Percentiles rank a stretch among this genome's conserved stretches.
phyloP scores from a whole-genome alignment of 1,140 invertebrate genomes.

The Trichoplusia ni region DNA sequence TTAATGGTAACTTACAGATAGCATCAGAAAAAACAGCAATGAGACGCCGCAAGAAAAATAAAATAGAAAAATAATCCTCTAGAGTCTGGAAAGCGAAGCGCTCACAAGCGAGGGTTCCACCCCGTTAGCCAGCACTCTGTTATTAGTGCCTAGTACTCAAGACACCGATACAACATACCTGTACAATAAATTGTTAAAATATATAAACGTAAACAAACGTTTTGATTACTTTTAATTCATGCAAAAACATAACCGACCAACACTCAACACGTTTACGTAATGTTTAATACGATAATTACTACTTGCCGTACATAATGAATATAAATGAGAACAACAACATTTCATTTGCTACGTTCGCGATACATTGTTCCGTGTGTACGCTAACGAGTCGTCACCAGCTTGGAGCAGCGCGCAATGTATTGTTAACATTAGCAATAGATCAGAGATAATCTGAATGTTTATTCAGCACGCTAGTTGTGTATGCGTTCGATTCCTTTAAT shows the following conservation, averaged over 20 bases:
- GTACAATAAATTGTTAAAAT: not conserved
- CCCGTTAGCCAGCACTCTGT: constrained; percentile 6
- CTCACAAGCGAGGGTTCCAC: not conserved
- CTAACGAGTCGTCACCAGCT: not conserved
- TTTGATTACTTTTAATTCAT: constrained; percentile 34
- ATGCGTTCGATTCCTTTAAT: constrained; percentile 26
- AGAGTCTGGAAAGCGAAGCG: constrained; percentile 8
- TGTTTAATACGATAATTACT: constrained; percentile 34
- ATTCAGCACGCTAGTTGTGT: constrained; percentile 17
- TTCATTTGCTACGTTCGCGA: not conserved
- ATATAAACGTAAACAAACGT: constrained; percentile 22
- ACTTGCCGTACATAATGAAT: constrained; percentile 32
- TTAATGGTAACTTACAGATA: constrained; percentile 35
- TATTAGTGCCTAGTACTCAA: no score
- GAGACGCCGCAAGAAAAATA: constrained; percentile 24
- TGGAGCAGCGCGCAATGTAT: not conserved
- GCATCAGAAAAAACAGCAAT: constrained; percentile 18
- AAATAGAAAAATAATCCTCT: constrained; percentile 4
- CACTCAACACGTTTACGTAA: constrained; percentile 29
- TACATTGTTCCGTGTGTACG: constrained; percentile 4
- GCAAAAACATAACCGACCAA: constrained; percentile 24
- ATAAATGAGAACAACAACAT: constrained; percentile 24
- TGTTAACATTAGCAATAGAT: not conserved
- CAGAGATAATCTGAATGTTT: constrained; percentile 8
- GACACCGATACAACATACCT: not conserved